Conservation (phyloP, 2,113 vertebrate species). For the Pteruthius melanotis region DNA sequence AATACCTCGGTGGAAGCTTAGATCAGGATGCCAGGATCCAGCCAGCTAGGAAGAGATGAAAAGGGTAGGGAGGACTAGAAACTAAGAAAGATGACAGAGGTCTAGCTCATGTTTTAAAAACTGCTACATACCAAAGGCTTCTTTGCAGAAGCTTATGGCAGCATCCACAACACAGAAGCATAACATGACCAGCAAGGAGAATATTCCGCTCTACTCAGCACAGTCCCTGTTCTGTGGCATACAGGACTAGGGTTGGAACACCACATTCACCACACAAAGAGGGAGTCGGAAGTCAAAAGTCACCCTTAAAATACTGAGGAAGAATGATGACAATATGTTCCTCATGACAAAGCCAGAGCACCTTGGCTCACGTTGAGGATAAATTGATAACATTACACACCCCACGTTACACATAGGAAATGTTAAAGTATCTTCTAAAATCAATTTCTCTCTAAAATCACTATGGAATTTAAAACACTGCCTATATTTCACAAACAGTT, state of each 20-base stretch:
- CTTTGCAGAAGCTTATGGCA: not conserved
- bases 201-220: not conserved
- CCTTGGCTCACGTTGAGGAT: not conserved
- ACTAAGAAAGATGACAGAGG: not conserved
- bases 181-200: not conserved
- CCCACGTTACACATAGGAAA: not conserved
- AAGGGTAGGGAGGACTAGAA: not conserved
- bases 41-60: not conserved
- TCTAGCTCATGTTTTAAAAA: not conserved
- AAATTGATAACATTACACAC: conserved; percentile 20
- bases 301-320: not conserved
- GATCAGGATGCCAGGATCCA: not conserved
- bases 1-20: not conserved
- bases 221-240: not conserved
- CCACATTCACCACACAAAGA: not conserved
- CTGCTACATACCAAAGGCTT: not conserved
- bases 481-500: conserved; percentile 50
- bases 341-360: conserved; percentile 8
- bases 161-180: not conserved
- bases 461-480: conserved; percentile 41
- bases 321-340: not conserved
- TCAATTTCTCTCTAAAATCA: conserved; percentile 55
- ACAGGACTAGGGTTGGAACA: not conserved
- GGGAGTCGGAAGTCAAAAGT: not conserved
- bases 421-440: conserved; percentile 61